phyloP scores from a whole-genome alignment of 1,140 invertebrate species.

The Apocrypta bakeri region DNA sequence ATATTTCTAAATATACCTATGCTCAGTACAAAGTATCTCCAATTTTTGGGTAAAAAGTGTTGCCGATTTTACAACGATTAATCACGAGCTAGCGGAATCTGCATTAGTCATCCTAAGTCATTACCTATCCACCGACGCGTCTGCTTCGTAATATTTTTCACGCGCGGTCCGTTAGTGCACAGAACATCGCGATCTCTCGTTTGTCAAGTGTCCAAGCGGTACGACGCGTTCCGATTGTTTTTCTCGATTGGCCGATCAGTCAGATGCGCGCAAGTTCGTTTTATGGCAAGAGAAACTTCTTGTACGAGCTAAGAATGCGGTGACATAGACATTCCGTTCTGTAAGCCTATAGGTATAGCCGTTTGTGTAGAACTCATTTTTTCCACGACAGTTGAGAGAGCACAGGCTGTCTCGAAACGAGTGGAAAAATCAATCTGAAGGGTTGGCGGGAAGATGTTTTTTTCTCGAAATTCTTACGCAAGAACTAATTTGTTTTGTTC shows the following conservation, averaged over 20 bases:
- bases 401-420: neutral
- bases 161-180: slow-evolving; percentile 23
- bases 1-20: too few species aligned
- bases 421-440: neutral
- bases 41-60: too few species aligned
- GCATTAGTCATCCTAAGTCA: slow-evolving; percentile 72
- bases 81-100: slow-evolving; percentile 60
- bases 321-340: slow-evolving; percentile 50
- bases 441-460: neutral
- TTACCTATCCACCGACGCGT: slow-evolving; percentile 62
- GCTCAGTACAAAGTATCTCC: too few species aligned
- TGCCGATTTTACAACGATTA: too few species aligned
- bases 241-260: slow-evolving; percentile 27
- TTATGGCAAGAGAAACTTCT: slow-evolving; percentile 29
- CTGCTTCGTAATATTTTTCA: slow-evolving; percentile 48
- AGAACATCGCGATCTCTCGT: slow-evolving; percentile 54
- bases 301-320: slow-evolving; percentile 50
- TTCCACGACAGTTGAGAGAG: neutral
- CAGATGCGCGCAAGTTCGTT: slow-evolving; percentile 14
- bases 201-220: slow-evolving; percentile 58
- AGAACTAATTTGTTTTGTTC: too few species aligned
- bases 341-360: neutral
- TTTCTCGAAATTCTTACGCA: too few species aligned
- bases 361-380: neutral
- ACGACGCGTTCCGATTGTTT: slow-evolving; percentile 56